Percentiles rank a stretch among this genome's conserved stretches.
phyloP scores from a whole-genome alignment of 1,140 invertebrate species.

The Lamellibrachia luymesi region DNA sequence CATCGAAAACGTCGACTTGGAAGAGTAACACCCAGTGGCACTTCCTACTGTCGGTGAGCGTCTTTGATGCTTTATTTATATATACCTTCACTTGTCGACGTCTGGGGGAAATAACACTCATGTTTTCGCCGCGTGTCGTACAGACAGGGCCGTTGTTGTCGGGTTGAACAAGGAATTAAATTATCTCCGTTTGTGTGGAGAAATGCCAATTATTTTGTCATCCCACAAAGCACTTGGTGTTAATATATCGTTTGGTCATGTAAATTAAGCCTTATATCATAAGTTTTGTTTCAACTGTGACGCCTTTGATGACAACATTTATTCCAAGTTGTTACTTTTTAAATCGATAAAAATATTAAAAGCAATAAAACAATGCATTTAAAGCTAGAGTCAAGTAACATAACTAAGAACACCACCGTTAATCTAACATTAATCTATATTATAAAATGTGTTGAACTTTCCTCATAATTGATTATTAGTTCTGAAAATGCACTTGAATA shows the following conservation, averaged over 20 bases:
- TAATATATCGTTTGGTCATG: not conserved
- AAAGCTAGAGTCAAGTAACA: not conserved
- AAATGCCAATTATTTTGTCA: not conserved
- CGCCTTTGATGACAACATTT: not conserved
- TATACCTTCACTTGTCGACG: not conserved
- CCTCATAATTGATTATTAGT: no score
- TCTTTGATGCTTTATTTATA: not conserved
- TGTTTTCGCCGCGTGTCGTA: not conserved
- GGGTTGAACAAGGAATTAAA: constrained; percentile 1
- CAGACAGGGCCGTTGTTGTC: not conserved
- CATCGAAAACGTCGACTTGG: not conserved
- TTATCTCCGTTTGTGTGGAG: not conserved
- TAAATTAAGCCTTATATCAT: constrained; percentile 2
- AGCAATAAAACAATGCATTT: not conserved
- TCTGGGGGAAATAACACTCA: not conserved
- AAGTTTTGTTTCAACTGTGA: not conserved
- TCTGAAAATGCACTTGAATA: no score
- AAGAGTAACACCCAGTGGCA: not conserved
- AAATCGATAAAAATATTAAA: not conserved
- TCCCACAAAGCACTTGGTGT: not conserved
- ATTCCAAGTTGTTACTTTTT: not conserved
- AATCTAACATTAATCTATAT: no score
- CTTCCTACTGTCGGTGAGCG: not conserved
- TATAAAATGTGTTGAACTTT: no score
- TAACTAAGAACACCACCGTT: not conserved